Base-by-base conservation (phyloP, 2,113 vertebrate genomes). In the Phyllopteryx taeniolatus region DNA sequence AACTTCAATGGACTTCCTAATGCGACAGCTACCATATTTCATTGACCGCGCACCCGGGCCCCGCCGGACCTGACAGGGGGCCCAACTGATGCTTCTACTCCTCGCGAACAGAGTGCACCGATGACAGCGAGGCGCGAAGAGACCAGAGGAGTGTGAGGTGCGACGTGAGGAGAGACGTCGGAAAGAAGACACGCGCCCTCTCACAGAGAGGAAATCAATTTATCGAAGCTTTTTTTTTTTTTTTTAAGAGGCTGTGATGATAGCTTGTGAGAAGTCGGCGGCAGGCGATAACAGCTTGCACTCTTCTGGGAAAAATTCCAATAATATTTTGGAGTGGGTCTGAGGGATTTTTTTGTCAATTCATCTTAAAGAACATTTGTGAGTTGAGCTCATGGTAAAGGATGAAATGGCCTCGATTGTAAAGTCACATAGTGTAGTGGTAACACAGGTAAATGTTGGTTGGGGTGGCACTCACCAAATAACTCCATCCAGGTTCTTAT, bases 11-110 rank as follows among this genome's bases (percentile, higher is more conserved):
- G 87, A 85, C 78, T 92, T 92, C 91, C 77, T 74, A 90, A 91
- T 91, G 88, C 89, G 91, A 84, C 89, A 92, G 92, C 90, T 91
- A 88, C 93, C 87, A 93, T 94, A 94, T 94, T 93, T 95, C 94
- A 94, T 92, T 90, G 91, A 88, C 89, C 86, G 79, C 86, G 89
- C 91, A 91, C 88, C 43, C 77, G 83, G 84, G 90, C 92, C 91
- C 91, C 89, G 86, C 82, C 46, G 81, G 92, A 90, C 83, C 84
- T 68, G 80, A 79, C 77, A 47, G 65, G 84, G 86, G 82, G 91
- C 93, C 91, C 91, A 92, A 93, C 90, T 87, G 91, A 93, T 92
- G 92, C 91, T 89, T 92, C 90, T 90, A 92, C 1, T 35, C 72
- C 83, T 71, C 8, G 51, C 43, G 35, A 69, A 35, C 35, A 15